These are phyloP conservation scores for Stegophylla sp. DNA, from an alignment of 2,888 invertebrate genomes.

Conservation along the genomic window DNA sequence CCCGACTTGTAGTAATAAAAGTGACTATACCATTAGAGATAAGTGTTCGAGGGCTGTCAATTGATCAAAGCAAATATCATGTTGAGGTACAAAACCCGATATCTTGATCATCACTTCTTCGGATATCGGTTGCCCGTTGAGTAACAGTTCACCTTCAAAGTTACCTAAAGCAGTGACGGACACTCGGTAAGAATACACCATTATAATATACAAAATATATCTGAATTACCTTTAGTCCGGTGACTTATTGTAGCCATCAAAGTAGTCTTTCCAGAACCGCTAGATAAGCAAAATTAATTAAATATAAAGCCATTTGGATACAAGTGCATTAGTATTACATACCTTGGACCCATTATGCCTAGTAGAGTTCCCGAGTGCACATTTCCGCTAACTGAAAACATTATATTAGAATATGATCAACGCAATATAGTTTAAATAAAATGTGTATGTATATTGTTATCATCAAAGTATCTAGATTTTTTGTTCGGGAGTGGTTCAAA, in stretches of 20 bases:
- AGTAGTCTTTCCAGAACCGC: conserved; percentile 81
- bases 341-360: conserved; percentile 78
- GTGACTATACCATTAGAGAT: conserved; percentile 78
- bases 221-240: conserved; percentile 70
- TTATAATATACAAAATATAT: neutral
- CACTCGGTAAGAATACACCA: neutral
- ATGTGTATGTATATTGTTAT: too few species aligned
- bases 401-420: too few species aligned
- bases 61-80: conserved; percentile 80
- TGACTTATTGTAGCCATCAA: conserved; percentile 77
- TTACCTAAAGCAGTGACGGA: conserved; percentile 65
- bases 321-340: conserved; percentile 62
- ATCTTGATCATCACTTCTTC: conserved; percentile 75
- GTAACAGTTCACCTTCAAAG: conserved; percentile 73
- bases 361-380: conserved; percentile 75
- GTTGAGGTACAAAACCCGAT: conserved; percentile 86
- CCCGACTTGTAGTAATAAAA: too few species aligned
- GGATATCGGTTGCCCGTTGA: conserved; percentile 74
- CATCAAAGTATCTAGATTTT: too few species aligned
- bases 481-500: too few species aligned
- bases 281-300: conserved; percentile 65
- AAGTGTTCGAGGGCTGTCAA: conserved; percentile 83
- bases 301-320: neutral
- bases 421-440: too few species aligned
- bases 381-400: conserved; percentile 73